Evolutionary conservation across 2,113 vertebrate species (phyloP).

Genomic region (Anoura caudifer): DNA sequence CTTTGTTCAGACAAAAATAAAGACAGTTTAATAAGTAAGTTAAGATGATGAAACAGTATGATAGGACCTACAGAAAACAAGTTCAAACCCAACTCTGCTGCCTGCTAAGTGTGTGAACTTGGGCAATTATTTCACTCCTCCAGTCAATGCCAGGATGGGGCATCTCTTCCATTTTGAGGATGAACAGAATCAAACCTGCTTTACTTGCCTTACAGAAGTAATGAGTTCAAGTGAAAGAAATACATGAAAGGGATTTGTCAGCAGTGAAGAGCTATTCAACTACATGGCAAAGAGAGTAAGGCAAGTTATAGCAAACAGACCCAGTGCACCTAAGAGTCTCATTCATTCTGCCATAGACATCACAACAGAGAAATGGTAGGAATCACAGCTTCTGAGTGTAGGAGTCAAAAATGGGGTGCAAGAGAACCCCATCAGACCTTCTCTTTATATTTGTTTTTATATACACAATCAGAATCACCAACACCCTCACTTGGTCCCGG

Average conservation of each 20-base stretch:
- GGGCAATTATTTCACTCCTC: background rate
- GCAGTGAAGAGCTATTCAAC: background rate
- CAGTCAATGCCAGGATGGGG: background rate
- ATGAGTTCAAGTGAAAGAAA: background rate
- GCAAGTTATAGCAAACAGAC: background rate
- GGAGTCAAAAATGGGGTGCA: background rate
- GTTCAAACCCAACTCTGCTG: background rate
- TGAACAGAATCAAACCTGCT: background rate
- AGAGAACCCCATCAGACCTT: background rate
- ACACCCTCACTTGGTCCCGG: background rate
- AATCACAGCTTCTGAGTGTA: background rate
- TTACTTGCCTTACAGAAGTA: background rate
- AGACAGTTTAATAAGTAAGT: background rate
- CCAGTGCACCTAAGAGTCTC: background rate
- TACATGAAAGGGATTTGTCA: background rate
- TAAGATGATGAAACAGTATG: background rate
- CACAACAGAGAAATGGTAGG: background rate
- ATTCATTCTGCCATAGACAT: background rate
- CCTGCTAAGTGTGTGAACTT: background rate
- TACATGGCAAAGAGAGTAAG: background rate
- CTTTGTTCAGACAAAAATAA: background rate
- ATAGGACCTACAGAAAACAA: background rate
- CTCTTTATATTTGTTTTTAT: background rate
- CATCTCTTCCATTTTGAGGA: background rate
- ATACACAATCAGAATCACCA: background rate